These are phyloP conservation scores for Geopemphigus sp. DNA, from an alignment of 1,140 invertebrate genomes.

Conservation along the genomic window DNA sequence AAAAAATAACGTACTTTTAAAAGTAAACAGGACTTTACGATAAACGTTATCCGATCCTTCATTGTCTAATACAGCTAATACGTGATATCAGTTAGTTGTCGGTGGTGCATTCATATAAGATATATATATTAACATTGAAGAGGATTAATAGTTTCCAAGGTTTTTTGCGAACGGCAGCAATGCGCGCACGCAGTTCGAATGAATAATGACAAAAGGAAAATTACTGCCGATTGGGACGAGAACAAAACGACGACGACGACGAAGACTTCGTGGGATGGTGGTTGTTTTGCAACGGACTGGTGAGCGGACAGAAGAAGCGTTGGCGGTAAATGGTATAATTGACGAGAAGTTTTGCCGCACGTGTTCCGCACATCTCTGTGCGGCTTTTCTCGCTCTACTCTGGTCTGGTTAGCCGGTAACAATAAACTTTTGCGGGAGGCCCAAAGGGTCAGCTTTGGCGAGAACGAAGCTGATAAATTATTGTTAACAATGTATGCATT, in stretches of 20 bases:
- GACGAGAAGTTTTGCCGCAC: slow-evolving; percentile 26
- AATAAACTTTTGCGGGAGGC: slow-evolving; percentile 32
- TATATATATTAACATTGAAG: too few relatives aligned
- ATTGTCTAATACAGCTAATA: too few relatives aligned
- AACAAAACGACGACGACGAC: not conserved
- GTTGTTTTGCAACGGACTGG: not conserved
- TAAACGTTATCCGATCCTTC: too few relatives aligned
- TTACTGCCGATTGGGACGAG: not conserved
- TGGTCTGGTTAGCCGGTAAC: not conserved
- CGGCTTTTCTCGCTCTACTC: not conserved
- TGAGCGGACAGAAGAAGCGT: not conserved
- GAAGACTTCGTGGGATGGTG: not conserved
- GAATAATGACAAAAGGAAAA: slow-evolving; percentile 40
- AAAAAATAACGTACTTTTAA: too few relatives aligned
- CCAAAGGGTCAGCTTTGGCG: slow-evolving; percentile 7
- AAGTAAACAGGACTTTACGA: too few relatives aligned
- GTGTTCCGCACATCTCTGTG: too few relatives aligned
- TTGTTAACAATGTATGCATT: not conserved
- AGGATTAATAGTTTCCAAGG: slow-evolving; percentile 41
- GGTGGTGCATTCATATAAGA: too few relatives aligned
- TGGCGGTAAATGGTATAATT: not conserved
- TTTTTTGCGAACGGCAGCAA: not conserved
- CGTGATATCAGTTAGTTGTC: too few relatives aligned
- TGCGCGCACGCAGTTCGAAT: not conserved
- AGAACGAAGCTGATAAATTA: slow-evolving; percentile 34